These are phyloP conservation scores for Hypocryptadius cinnamomeus DNA, from an alignment of 2,113 vertebrate species.

Conservation along the genomic window DNA sequence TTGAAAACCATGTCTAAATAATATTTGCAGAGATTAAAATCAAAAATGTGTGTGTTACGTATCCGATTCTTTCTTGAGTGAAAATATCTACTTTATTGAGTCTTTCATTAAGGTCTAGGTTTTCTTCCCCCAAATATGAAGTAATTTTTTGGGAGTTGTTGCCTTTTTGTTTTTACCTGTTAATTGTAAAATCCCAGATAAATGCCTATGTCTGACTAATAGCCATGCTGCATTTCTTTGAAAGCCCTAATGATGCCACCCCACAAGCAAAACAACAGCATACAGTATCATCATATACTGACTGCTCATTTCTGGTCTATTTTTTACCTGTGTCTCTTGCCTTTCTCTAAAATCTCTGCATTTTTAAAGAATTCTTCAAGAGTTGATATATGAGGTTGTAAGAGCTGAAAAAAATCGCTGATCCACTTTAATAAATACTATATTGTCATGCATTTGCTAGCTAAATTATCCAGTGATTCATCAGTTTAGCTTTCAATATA, in stretches of 20 bases:
- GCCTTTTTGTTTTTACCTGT: neutral
- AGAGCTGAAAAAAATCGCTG: neutral
- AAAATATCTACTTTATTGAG: neutral
- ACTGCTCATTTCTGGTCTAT: neutral
- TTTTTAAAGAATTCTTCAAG: neutral
- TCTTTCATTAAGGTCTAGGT: neutral
- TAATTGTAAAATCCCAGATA: neutral
- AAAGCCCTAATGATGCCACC: neutral
- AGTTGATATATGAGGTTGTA: neutral
- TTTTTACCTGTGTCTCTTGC: neutral
- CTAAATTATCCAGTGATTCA: conserved; percentile 38
- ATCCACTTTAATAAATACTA: conserved; percentile 36
- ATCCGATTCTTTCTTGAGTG: neutral
- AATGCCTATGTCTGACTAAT: neutral
- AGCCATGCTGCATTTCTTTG: neutral
- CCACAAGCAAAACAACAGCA: neutral
- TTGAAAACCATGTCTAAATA: neutral
- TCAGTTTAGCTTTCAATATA: conserved; percentile 34
- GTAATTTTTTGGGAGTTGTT: neutral
- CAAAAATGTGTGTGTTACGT: fast-evolving
- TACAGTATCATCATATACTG: neutral
- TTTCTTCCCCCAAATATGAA: neutral
- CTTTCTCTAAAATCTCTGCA: neutral
- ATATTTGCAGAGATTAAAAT: neutral
- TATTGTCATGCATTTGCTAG: conserved; percentile 8